Base-by-base conservation (phyloP, 2,113 vertebrate genomes). In the Petaurus breviceps region DNA sequence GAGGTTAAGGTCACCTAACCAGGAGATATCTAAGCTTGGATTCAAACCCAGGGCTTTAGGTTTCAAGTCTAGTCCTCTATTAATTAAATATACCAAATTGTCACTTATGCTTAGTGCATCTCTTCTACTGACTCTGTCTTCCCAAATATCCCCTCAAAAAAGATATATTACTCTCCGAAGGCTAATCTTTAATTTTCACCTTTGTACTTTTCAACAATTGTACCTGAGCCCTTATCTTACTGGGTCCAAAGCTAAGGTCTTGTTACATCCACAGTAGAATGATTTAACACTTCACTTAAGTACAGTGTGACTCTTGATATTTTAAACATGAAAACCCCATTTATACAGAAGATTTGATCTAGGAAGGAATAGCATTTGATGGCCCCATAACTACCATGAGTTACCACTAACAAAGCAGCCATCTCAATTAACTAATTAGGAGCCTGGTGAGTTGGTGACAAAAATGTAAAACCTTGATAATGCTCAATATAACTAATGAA, bases 381-480 rank as follows among this genome's bases (percentile, higher is more conserved):
- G 10, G 95, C 95, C 26, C 26, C 1, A 0, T 68, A 91, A 9
- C n/a, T 97, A 51, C 94, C 3, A 3, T 92, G 22, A 94, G 55
- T 91, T 54, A 37, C 31, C 53, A 68, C 22, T 97, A 92, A 97
- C 93, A 96, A 89, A 37, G n/a, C 49, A 93, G 31, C 43, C n/a
- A 19, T 90, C 31, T 93, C 68, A 94, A 14, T 95, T 95, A 95
- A 92, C 47, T 96, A 96, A 68, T 96, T 94, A 97, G 47, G 49
- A 90, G 12, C 92, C 54, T n/a, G 91, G 90, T 23, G 95, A 94
- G 53, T 89, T 91, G 93, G 91, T 93, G 22, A 26, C 19, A 96
- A 95, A 97, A 14, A 50, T 97, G 90, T 55, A 95, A 96, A 97
- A 8, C 23, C 51, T 94, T 97, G 96, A 96, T 84, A 96, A 97